A percentile compares a stretch with the other conserved stretches of the same genome.
phyloP scores from a whole-genome alignment of 2,888 invertebrate genomes.

The Melinopterus prodromus region DNA sequence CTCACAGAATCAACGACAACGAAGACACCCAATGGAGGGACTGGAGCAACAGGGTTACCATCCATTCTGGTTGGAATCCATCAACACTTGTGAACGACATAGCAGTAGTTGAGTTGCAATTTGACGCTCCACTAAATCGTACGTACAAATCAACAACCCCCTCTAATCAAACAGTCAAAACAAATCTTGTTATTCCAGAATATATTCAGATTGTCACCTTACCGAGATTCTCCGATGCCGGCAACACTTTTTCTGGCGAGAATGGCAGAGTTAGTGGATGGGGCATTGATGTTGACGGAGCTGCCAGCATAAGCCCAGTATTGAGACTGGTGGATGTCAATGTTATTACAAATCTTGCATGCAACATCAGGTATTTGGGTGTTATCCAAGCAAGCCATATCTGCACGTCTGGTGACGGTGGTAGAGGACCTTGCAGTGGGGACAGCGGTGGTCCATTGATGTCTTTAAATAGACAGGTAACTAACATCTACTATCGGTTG shows the following conservation, averaged over 20 bases:
- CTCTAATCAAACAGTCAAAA: neutral
- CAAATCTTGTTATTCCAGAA: neutral
- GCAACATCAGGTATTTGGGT: constrained; percentile 59
- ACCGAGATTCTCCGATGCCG: constrained; percentile 43
- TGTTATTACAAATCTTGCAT: constrained; percentile 46
- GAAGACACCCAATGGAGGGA: constrained; percentile 51
- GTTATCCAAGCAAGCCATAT: constrained; percentile 59
- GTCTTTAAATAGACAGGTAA: constrained; percentile 27
- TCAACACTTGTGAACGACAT: constrained; percentile 58
- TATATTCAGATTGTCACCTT: constrained; percentile 54
- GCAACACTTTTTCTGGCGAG: constrained; percentile 54
- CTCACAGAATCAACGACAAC: constrained; percentile 48
- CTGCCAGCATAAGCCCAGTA: constrained; percentile 27
- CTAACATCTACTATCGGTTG: too few relatives aligned
- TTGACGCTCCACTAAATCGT: constrained; percentile 50
- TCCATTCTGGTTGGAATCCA: constrained; percentile 42
- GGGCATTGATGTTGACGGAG: constrained; percentile 58
- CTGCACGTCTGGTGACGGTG: constrained; percentile 60
- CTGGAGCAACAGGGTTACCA: constrained; percentile 35
- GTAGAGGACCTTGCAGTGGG: constrained; percentile 63
- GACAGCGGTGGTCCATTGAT: constrained; percentile 58
- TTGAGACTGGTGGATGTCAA: constrained; percentile 28
- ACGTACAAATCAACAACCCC: constrained; percentile 38
- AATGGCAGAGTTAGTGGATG: constrained; percentile 61
- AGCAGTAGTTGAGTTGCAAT: constrained; percentile 45